These are phyloP conservation scores for Nebria brevicollis DNA, from an alignment of 2,888 invertebrate species.

Conservation along the genomic window DNA sequence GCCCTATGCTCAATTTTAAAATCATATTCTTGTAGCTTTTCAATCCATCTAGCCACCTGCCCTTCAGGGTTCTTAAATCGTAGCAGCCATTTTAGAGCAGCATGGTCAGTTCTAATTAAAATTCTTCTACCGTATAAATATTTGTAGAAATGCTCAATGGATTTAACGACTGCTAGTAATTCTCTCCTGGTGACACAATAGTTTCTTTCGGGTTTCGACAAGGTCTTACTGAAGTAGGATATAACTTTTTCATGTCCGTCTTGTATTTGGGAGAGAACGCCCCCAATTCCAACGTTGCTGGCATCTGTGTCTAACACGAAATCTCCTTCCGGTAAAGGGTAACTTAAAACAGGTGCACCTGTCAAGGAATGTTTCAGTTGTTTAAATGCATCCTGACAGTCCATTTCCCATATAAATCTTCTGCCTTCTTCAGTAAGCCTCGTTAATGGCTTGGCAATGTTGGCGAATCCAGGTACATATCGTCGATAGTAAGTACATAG, in stretches of 20 bases:
- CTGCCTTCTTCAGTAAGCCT: no score
- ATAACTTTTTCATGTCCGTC: constrained; percentile 47
- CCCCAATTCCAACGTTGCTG: constrained; percentile 4
- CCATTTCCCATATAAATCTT: no score
- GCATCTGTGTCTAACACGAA: not conserved
- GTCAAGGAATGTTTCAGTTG: no score
- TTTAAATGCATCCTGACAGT: no score
- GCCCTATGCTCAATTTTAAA: constrained; percentile 52
- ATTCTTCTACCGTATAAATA: constrained; percentile 52
- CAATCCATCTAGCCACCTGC: constrained; percentile 51
- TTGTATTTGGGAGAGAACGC: constrained; percentile 21
- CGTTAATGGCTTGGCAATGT: not conserved
- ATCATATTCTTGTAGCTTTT: constrained; percentile 53
- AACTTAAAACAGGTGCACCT: no score
- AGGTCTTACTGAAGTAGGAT: constrained; percentile 13
- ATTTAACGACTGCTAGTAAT: constrained; percentile 52
- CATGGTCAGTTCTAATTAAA: constrained; percentile 54
- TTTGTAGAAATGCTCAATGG: constrained; percentile 53
- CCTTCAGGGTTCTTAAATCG: constrained; percentile 53
- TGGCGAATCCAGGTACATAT: constrained; percentile 48
- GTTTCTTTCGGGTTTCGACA: constrained; percentile 50
- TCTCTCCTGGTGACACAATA: constrained; percentile 53
- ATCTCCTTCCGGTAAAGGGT: not conserved
- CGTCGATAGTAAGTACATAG: constrained; percentile 51
- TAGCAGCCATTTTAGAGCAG: constrained; percentile 54